These are phyloP conservation scores for Pygoscelis antarcticus DNA, from an alignment of 2,113 vertebrate genomes.

Conservation along the genomic window DNA sequence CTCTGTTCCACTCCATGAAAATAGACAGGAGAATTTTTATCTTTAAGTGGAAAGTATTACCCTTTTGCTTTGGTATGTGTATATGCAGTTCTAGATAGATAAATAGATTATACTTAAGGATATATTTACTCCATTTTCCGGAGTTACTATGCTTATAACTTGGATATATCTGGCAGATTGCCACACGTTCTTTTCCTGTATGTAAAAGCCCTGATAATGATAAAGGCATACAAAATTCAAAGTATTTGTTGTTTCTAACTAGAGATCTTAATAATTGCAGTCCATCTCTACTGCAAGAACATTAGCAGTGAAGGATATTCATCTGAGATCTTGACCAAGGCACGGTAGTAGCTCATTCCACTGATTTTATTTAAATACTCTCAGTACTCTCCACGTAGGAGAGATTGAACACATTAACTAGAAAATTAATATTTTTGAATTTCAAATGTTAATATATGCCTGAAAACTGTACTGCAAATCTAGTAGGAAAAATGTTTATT, in stretches of 20 bases:
- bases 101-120: neutral
- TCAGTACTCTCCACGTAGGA: neutral
- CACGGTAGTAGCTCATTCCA: neutral
- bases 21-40: neutral
- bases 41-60: slow-evolving; percentile 36
- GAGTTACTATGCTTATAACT: neutral
- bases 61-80: slow-evolving; percentile 7
- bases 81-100: neutral
- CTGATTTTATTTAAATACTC: slow-evolving; percentile 5
- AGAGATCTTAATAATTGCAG: neutral
- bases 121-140: neutral
- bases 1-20: neutral
- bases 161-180: neutral
- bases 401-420: neutral
- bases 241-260: neutral
- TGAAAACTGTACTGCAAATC: neutral
- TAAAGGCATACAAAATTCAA: neutral
- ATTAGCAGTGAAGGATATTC: neutral
- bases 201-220: neutral
- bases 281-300: neutral
- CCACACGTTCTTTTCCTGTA: neutral
- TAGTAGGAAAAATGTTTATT: slow-evolving; percentile 41
- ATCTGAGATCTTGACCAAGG: neutral
- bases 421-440: slow-evolving; percentile 28
- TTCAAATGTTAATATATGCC: neutral